Base-by-base conservation (phyloP, 2,113 vertebrate genomes). In the Tretioscincus oriximinensis region DNA sequence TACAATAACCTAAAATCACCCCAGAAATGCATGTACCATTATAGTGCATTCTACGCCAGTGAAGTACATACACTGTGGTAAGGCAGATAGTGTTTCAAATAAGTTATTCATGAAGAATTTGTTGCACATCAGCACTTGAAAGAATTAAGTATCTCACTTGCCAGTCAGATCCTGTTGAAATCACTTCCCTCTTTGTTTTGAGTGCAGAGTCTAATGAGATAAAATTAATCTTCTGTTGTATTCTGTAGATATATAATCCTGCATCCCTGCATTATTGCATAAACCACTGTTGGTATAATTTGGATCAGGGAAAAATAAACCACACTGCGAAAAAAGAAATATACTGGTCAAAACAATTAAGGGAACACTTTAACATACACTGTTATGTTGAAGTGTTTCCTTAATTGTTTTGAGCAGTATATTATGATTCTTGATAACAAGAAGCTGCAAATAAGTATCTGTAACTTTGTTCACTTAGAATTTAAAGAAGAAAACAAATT, bases 71-170 rank as follows among this genome's bases (percentile, higher is more conserved):
- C 1, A 0, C 26, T 68, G 41, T 72, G 66, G 47, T 67, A 65
- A 86, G 80, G 41, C 26, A 85, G 74, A 81, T 78, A 28, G 45
- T 73, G 64, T 81, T 86, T 82, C 86, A 76, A 78, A 72, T 82
- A 88, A 85, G 69, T 80, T 88, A 47, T 74, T 89, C 18, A 54
- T 66, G 41, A 80, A 84, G 47, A 47, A 35, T 75, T 66, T 64
- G n/a, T 26, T 78, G 81, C 78, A 2, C 66, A 78, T 84, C 49
- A 76, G 64, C 68, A 72, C 31, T 86, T 85, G 61, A 84, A 88
- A 83, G 41, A 87, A 77, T 84, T 71, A 84, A 51, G 49, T 81
- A 24, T 74, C 76, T 84, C 84, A 22, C 81, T 83, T 87, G n/a
- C 76, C 86, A 81, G 20, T 84, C 76, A 77, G 85, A 85, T 51